phyloP scores from a whole-genome alignment of 2,797 vertebrate genomes.

The Sebastes miniatus region DNA sequence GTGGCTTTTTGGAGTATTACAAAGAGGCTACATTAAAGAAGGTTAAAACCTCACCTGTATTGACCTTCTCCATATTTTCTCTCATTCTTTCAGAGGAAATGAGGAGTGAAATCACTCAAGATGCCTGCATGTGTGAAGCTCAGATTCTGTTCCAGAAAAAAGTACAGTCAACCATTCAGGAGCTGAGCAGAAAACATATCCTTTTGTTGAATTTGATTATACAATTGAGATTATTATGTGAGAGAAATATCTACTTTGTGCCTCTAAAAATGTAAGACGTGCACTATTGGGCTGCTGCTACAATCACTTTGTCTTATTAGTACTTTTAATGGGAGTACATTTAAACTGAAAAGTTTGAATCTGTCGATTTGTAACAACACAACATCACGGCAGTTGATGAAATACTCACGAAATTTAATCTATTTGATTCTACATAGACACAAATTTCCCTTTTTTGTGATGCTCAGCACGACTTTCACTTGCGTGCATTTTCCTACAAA shows the following conservation, averaged over 20 bases:
- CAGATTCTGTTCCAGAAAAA: conserved; percentile 89
- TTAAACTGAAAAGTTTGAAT: background rate
- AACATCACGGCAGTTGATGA: no score
- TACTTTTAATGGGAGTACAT: background rate
- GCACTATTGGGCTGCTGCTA: background rate
- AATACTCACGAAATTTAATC: no score
- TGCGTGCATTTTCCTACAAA: no score
- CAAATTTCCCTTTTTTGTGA: no score
- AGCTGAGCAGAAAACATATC: conserved; percentile 92
- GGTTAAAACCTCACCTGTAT: background rate
- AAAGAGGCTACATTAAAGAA: background rate
- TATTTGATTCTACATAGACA: no score
- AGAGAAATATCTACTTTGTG: background rate
- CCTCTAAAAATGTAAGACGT: background rate
- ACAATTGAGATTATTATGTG: background rate
- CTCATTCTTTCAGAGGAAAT: conserved; percentile 81
- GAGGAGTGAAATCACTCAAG: conserved; percentile 79
- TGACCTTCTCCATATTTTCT: background rate
- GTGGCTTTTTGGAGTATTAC: background rate
- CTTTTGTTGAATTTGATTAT: conserved; percentile 72
- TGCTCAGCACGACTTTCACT: no score
- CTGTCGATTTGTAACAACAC: background rate
- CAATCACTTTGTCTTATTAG: background rate
- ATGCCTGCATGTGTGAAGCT: conserved; percentile 92
- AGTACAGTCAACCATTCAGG: conserved; percentile 86